Conservation (phyloP, 2,888 invertebrate genomes). For the Pediacus dermestoides region DNA sequence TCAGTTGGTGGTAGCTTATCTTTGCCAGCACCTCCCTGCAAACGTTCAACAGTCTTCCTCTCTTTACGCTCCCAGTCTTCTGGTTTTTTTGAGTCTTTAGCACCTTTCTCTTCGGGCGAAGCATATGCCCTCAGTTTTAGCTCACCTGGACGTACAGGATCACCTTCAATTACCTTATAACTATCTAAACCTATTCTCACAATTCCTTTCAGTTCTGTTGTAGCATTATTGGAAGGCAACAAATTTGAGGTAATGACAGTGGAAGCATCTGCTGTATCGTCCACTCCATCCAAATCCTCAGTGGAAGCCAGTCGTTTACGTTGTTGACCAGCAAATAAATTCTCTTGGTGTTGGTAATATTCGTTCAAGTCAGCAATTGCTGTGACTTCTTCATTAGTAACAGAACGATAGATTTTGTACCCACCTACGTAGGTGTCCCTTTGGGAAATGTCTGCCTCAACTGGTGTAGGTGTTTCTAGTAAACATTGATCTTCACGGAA, state of each 20-base stretch:
- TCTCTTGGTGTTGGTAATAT: slow-evolving; percentile 45
- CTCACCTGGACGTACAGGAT: slow-evolving; percentile 41
- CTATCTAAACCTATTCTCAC: slow-evolving; percentile 41
- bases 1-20: slow-evolving; percentile 35
- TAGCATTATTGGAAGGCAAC: slow-evolving; percentile 33
- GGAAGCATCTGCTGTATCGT: slow-evolving; percentile 31
- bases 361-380: slow-evolving; percentile 43
- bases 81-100: slow-evolving; percentile 48
- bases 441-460: slow-evolving; percentile 28
- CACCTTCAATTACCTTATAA: slow-evolving; percentile 40
- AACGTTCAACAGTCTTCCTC: slow-evolving; percentile 45
- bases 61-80: slow-evolving; percentile 50
- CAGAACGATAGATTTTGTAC: slow-evolving; percentile 20
- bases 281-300: slow-evolving; percentile 46
- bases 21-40: slow-evolving; percentile 49
- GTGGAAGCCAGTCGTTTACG: slow-evolving; percentile 49
- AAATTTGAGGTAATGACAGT: slow-evolving; percentile 51
- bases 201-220: slow-evolving; percentile 50
- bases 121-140: slow-evolving; percentile 34
- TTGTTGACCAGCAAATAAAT: slow-evolving; percentile 41
- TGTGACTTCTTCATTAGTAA: slow-evolving; percentile 41
- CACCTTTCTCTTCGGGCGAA: slow-evolving; percentile 50
- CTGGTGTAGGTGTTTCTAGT: slow-evolving; percentile 51
- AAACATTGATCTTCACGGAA: slow-evolving; percentile 53
- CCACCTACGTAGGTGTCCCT: slow-evolving; percentile 27